A percentile compares a stretch with the other conserved stretches of the same genome.
Conservation (phyloP, 2,888 invertebrate species). For the Coelogynopora nodosa region DNA sequence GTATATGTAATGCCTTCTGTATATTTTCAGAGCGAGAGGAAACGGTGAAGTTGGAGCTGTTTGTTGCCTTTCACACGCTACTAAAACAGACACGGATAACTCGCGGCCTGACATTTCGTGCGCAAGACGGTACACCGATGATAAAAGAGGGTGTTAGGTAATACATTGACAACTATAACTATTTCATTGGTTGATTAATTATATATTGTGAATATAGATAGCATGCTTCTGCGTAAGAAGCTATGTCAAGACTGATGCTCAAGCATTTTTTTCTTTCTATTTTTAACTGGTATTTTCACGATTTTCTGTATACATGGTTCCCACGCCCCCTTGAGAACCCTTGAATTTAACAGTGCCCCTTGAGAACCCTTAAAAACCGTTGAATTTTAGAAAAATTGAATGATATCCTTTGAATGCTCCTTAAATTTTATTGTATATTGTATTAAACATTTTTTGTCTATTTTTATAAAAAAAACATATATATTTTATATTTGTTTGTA, state of each 20-base stretch:
- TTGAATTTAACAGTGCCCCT: too few species aligned
- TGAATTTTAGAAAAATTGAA: not conserved
- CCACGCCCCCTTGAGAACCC: not conserved
- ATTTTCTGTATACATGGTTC: not conserved
- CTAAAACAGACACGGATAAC: conserved; percentile 80
- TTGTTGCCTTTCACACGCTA: conserved; percentile 89
- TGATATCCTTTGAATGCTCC: not conserved
- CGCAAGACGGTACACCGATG: not conserved
- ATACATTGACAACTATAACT: not conserved
- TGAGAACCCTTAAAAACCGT: too few species aligned
- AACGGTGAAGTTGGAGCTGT: conserved; percentile 95
- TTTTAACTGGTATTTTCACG: too few species aligned
- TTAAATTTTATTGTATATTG: not conserved
- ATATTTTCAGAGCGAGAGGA: conserved; percentile 90
- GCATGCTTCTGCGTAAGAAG: too few species aligned
- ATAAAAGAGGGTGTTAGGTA: not conserved
- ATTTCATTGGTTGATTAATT: too few species aligned
- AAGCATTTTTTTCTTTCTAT: too few species aligned
- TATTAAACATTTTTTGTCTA: not conserved
- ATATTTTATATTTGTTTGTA: too few species aligned
- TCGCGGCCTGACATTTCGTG: conserved; percentile 51
- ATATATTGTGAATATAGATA: too few species aligned
- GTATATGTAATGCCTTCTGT: too few species aligned
- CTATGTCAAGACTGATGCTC: too few species aligned
- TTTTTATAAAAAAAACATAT: too few species aligned